phyloP scores from a whole-genome alignment of 2,888 invertebrate species.

The Darwinula stevensoni region DNA sequence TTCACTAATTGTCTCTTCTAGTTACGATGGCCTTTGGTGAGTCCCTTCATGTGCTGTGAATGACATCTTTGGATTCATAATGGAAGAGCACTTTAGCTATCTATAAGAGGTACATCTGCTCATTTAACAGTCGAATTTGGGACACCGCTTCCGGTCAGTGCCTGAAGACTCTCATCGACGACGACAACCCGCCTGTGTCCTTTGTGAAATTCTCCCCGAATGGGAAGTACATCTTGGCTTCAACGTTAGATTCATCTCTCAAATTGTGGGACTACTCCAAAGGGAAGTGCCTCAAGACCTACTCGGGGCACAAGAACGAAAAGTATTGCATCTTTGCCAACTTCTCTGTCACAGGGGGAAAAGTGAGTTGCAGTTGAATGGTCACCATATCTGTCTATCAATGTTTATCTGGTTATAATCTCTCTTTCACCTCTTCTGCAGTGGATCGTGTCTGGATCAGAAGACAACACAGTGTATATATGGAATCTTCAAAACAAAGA shows the following conservation, averaged over 20 bases:
- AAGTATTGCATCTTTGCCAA: conserved; percentile 99
- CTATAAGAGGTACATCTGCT: conserved; percentile 7
- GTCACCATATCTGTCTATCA: neutral
- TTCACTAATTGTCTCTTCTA: conserved; percentile 87
- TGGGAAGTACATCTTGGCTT: conserved; percentile 79
- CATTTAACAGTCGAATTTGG: conserved; percentile 67
- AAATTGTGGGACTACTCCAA: conserved; percentile 99
- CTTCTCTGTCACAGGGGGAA: conserved; percentile 97
- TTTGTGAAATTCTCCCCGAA: conserved; percentile 99
- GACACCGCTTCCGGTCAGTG: conserved; percentile 98
- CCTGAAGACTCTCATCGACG: conserved; percentile 91
- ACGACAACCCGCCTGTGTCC: conserved; percentile 97
- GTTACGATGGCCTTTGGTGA: conserved; percentile 92
- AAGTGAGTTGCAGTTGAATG: conserved; percentile 33
- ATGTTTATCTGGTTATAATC: conserved; percentile 3
- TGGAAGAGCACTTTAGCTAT: conserved; percentile 3
- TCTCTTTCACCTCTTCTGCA: conserved; percentile 17
- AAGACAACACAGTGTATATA: conserved; percentile 93
- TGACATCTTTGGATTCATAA: neutral
- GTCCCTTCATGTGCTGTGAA: conserved; percentile 10
- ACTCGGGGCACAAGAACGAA: conserved; percentile 92
- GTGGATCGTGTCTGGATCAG: conserved; percentile 99
- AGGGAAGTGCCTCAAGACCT: conserved; percentile 92
- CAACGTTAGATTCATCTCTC: conserved; percentile 87
- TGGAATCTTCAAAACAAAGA: conserved; percentile 99